These are phyloP conservation scores for cat (Felis catus) DNA, from an alignment of 2,113 vertebrate species.

Conservation along the genomic window DNA sequence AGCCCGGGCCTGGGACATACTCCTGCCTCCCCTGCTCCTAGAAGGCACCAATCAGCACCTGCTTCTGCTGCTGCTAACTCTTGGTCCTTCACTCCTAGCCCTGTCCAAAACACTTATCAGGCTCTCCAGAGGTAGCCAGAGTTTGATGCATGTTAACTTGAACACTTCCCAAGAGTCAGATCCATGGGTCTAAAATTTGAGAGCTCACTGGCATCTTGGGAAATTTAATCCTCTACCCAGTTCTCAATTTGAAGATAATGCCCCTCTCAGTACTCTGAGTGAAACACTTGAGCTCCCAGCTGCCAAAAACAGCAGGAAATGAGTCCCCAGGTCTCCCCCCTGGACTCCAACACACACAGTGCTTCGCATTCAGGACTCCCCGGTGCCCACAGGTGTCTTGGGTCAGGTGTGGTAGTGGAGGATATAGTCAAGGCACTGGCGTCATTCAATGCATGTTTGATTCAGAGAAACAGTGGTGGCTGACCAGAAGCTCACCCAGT, in stretches of 20 bases:
- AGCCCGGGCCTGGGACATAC: not conserved
- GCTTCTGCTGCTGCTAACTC: not conserved
- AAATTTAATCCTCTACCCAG: not conserved
- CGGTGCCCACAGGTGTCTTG: not conserved
- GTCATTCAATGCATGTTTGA: not conserved
- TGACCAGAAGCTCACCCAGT: not conserved
- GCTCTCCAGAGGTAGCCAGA: not conserved
- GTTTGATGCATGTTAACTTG: not conserved
- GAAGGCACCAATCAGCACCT: not conserved
- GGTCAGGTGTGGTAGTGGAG: not conserved
- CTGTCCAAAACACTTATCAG: accelerated
- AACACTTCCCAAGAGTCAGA: not conserved
- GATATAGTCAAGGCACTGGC: not conserved
- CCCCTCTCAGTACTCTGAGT: not conserved
- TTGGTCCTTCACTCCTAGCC: not conserved
- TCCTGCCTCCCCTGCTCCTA: not conserved
- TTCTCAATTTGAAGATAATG: not conserved
- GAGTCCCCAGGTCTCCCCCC: accelerated
- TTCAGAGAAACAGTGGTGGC: not conserved
- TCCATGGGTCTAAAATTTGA: not conserved
- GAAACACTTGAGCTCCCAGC: not conserved
- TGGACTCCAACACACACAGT: not conserved
- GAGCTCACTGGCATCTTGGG: too few species aligned
- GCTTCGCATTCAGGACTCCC: not conserved
- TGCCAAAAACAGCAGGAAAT: not conserved